phyloP scores from a whole-genome alignment of 2,888 invertebrate species.

The Coelinius sp. region DNA sequence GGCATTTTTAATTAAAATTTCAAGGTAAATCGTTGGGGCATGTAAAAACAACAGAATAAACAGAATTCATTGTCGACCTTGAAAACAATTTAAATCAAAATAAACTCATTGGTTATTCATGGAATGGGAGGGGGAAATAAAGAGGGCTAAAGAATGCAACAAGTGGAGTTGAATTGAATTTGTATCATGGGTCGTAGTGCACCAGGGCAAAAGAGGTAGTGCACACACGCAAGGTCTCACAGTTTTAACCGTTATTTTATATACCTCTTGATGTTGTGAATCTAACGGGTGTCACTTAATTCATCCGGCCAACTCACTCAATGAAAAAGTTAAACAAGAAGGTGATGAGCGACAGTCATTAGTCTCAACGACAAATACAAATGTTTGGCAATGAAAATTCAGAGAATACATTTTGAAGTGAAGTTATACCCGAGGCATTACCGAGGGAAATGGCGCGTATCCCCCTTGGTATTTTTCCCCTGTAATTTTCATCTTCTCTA shows the following conservation, averaged over 20 bases:
- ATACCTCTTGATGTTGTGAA: constrained; percentile 13
- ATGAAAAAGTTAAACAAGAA: background rate
- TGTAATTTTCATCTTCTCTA: constrained; percentile 45
- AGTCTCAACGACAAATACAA: background rate
- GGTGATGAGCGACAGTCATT: background rate
- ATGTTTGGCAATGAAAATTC: constrained; percentile 2
- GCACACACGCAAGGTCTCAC: constrained; percentile 11
- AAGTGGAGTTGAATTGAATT: constrained; percentile 36
- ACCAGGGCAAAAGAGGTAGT: constrained; percentile 23
- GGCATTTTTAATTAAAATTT: background rate
- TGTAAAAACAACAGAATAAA: background rate
- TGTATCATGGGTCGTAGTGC: constrained; percentile 37
- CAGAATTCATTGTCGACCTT: background rate
- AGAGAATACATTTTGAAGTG: background rate
- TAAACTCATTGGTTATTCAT: constrained; percentile 1
- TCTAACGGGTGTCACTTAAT: constrained; percentile 38
- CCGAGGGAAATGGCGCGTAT: constrained; percentile 13
- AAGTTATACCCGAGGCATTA: background rate
- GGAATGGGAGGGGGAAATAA: background rate
- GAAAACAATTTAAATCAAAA: background rate
- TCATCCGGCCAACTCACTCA: constrained; percentile 14
- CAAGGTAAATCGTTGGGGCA: background rate
- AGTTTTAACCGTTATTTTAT: constrained; percentile 35
- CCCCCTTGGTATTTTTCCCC: background rate
- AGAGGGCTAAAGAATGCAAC: constrained; percentile 19